phyloP scores from a whole-genome alignment of 2,797 vertebrate species.

The Meda fulgida region DNA sequence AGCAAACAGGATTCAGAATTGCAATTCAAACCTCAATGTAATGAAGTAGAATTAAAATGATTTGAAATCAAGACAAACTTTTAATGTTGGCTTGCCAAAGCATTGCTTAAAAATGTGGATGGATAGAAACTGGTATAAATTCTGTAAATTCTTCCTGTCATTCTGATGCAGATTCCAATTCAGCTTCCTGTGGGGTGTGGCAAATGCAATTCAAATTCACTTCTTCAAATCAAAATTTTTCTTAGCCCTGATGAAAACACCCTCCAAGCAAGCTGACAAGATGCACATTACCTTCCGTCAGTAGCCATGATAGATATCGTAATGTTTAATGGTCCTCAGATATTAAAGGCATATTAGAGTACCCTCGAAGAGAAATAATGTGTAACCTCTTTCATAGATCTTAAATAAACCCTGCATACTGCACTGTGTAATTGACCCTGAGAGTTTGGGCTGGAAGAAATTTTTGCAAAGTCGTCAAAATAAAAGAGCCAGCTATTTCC shows the following conservation, averaged over 20 bases:
- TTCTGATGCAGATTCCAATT: not conserved
- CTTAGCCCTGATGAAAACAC: not conserved
- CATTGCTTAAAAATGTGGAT: not conserved
- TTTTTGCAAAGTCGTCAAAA: conserved; percentile 55
- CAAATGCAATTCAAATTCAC: not conserved
- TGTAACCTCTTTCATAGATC: not conserved
- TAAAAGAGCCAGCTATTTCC: conserved; percentile 44
- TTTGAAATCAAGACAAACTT: not conserved
- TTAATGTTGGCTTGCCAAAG: not conserved
- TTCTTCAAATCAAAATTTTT: not conserved
- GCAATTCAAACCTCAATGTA: not conserved
- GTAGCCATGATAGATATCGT: not conserved
- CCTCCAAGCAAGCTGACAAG: not conserved
- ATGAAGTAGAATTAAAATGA: not conserved
- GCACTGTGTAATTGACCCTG: conserved; percentile 36
- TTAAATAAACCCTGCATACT: conserved; percentile 52
- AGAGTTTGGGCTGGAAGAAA: conserved; percentile 38
- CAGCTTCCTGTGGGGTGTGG: not conserved
- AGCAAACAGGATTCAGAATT: not conserved
- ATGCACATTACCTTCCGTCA: not conserved
- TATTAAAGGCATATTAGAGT: not conserved
- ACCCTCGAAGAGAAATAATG: not conserved
- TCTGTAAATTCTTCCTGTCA: not conserved
- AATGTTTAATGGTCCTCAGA: not conserved
- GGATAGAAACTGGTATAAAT: not conserved